Conservation (phyloP, 1,140 invertebrate species). For the Notospermus geniculatus region DNA sequence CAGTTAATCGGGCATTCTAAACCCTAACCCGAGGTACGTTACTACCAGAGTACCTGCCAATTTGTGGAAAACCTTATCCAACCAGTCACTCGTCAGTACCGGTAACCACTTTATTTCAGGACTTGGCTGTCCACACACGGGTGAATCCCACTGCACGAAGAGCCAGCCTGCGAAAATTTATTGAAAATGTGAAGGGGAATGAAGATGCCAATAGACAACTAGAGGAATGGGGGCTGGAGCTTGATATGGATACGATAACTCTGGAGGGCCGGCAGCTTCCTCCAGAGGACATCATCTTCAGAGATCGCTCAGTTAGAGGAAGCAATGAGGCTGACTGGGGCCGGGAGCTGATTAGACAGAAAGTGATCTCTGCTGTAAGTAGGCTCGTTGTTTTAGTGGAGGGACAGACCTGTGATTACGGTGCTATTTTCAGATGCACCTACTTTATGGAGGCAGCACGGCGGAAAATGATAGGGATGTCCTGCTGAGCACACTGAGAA, state of each 20-base stretch:
- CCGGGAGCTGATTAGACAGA: slow-evolving; percentile 59
- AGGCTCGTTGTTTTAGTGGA: too few relatives aligned
- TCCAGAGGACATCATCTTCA: slow-evolving; percentile 69
- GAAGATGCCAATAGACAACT: slow-evolving; percentile 68
- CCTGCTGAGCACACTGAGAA: too few relatives aligned
- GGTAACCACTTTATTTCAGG: slow-evolving; percentile 56
- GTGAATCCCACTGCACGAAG: slow-evolving; percentile 69
- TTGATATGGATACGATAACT: slow-evolving; percentile 64
- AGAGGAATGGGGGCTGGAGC: slow-evolving; percentile 75
- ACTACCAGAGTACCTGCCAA: too few relatives aligned
- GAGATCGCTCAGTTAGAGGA: slow-evolving; percentile 44
- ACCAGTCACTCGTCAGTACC: too few relatives aligned
- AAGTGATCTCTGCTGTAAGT: slow-evolving; percentile 62
- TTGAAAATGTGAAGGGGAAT: slow-evolving; percentile 65
- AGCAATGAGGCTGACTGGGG: slow-evolving; percentile 69
- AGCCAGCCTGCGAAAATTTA: slow-evolving; percentile 50
- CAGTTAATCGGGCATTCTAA: too few relatives aligned
- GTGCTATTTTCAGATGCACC: too few relatives aligned
- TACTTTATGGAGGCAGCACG: too few relatives aligned
- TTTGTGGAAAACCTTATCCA: too few relatives aligned
- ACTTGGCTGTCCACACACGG: slow-evolving; percentile 70
- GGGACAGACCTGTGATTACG: too few relatives aligned
- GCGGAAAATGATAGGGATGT: too few relatives aligned
- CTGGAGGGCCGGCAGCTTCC: slow-evolving; percentile 67
- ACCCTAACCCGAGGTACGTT: too few relatives aligned